A percentile compares a stretch with the other conserved stretches of the same genome.
phyloP scores from a whole-genome alignment of 2,797 vertebrate genomes.

The Netta rufina region DNA sequence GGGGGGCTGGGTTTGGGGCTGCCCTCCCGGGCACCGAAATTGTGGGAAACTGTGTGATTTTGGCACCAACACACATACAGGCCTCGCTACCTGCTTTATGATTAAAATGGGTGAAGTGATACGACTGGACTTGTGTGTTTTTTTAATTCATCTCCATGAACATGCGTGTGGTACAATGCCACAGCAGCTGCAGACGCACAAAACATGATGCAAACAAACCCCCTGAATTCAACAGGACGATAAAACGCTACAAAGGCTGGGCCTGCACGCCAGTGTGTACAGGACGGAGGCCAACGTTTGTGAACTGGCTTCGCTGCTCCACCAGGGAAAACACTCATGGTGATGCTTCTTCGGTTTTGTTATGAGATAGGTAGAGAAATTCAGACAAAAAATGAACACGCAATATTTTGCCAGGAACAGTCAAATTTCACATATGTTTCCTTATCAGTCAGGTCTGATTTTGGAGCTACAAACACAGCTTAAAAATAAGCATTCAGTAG shows the following conservation, averaged over 20 bases:
- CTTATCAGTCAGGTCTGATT: background rate
- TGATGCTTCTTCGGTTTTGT: background rate
- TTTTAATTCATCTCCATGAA: background rate
- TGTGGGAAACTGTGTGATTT: rapidly evolving
- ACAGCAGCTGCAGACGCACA: background rate
- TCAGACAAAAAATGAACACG: background rate
- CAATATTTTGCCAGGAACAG: background rate
- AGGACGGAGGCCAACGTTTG: rapidly evolving
- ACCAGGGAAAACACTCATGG: background rate
- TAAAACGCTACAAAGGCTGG: background rate
- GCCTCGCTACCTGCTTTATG: background rate
- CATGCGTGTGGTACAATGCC: background rate
- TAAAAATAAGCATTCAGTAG: background rate
- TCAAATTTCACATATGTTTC: rapidly evolving
- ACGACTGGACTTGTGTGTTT: background rate
- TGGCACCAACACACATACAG: rapidly evolving
- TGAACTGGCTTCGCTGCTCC: background rate
- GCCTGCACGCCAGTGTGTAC: background rate
- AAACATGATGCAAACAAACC: background rate
- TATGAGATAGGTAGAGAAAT: background rate
- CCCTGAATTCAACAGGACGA: background rate
- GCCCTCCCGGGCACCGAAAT: background rate
- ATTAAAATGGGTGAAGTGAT: background rate
- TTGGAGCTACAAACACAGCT: background rate
- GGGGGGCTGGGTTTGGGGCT: background rate